Percentiles rank a stretch among this genome's conserved stretches.
phyloP scores from a whole-genome alignment of 2,113 vertebrate genomes.

The Mixornis gularis region DNA sequence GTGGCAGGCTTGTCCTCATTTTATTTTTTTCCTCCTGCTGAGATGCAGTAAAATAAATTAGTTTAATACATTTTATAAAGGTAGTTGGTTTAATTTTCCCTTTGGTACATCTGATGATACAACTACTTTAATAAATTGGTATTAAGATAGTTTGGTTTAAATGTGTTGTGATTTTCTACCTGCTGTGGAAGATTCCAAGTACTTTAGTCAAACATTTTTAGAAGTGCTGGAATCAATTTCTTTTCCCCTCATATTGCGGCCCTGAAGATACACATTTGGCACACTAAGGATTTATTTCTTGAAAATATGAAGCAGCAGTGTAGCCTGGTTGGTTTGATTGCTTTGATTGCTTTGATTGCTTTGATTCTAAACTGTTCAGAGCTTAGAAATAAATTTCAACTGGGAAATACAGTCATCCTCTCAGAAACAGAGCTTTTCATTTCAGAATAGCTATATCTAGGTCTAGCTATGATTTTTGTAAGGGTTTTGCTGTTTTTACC shows the following conservation, averaged over 20 bases:
- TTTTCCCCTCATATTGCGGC: not conserved
- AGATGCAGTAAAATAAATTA: conserved; percentile 66
- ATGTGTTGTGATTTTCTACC: conserved; percentile 29
- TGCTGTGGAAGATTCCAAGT: conserved; percentile 15
- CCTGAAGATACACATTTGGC: conserved; percentile 22
- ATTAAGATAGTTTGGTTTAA: conserved; percentile 58
- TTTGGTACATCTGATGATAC: conserved; percentile 37
- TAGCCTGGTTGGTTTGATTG: not conserved
- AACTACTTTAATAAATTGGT: conserved; percentile 52
- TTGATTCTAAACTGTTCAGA: conserved; percentile 14
- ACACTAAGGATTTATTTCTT: conserved; percentile 23
- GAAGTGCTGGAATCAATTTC: not conserved
- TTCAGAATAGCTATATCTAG: not conserved
- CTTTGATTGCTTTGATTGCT: conserved; percentile 32
- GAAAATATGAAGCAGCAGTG: not conserved
- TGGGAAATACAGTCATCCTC: not conserved
- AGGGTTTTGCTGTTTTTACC: not conserved
- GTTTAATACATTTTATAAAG: conserved; percentile 64
- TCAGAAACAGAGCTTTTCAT: not conserved
- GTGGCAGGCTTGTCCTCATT: conserved; percentile 24
- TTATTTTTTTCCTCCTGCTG: conserved; percentile 60
- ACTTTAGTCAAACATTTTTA: conserved; percentile 36
- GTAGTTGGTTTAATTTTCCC: conserved; percentile 58
- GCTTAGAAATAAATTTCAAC: conserved; percentile 25
- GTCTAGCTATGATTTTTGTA: not conserved